These are phyloP conservation scores for Aspidoscelis tigris DNA, from an alignment of 2,113 vertebrate species.

Conservation along the genomic window DNA sequence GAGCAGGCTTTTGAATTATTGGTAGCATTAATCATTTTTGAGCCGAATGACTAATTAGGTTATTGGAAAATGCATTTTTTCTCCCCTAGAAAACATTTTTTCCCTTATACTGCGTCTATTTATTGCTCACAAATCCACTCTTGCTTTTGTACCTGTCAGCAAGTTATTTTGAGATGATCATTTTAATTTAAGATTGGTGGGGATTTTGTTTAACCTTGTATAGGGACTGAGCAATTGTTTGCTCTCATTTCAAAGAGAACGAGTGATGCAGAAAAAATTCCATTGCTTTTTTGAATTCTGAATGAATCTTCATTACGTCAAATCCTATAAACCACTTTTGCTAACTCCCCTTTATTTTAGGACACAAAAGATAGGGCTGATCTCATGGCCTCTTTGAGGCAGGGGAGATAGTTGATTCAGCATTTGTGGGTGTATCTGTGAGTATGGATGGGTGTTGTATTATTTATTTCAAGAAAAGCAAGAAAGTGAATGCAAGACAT, in stretches of 20 bases:
- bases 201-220: conserved; percentile 28
- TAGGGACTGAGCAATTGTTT: conserved; percentile 28
- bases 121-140: conserved; percentile 5
- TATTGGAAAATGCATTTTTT: conserved; percentile 38
- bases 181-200: conserved; percentile 20
- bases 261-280: neutral
- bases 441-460: neutral
- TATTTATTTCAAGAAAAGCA: neutral
- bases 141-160: conserved; percentile 21
- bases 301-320: neutral
- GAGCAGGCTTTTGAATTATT: neutral
- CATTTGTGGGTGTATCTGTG: neutral
- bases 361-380: neutral
- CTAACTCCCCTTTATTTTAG: neutral
- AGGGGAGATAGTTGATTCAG: neutral
- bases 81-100: neutral
- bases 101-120: conserved; percentile 1
- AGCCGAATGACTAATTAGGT: neutral
- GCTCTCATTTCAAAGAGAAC: conserved; percentile 8
- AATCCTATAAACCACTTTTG: neutral
- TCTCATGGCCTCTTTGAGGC: neutral
- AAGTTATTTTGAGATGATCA: conserved; percentile 46
- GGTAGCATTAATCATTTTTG: conserved; percentile 32
- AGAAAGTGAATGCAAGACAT: neutral
- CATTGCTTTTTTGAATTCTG: conserved; percentile 29